Base-by-base conservation (phyloP, 2,888 invertebrate species). In the Cabera pusaria region DNA sequence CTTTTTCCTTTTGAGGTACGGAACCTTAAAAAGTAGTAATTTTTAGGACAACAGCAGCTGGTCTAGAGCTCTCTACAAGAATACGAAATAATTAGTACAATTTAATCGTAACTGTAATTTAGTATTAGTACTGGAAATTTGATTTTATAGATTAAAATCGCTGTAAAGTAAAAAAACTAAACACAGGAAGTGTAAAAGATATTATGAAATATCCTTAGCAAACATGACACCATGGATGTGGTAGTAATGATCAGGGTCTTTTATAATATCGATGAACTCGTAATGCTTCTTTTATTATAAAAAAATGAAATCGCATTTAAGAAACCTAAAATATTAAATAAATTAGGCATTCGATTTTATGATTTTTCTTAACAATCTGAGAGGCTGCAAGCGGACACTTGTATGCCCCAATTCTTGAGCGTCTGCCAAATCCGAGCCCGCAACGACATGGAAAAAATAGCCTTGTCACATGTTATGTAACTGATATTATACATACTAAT, bases 361-460 rank as follows among this genome's bases (percentile, higher is more conserved):
- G 14, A 35, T 10, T 18, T 32, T 33, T 29, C 25, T 26, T 14
- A 16, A 35, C 19, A 40, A 49, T 40, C 45, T 37, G 49, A 45
- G 44, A 17, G 49, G 53, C 38, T 60, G 61, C 62, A 58, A 57
- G 55, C 60, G 50, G 65, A 60, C 64, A 65, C 54, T 59, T 57
- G 46, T 59, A 57, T 59, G 53, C 62, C 59, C 60, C 63, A 60
- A 64, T 65, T 75, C 77, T 85, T 86, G 87, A 77, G 49, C 50
- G 47, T 32, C 60, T 75, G 87, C 86, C 87, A 87, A 72, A 59
- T 65, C 34, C 56, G 70, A 76, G 72, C 74, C 64, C 76, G 77
- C 76, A 69, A 72, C 74, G 75, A 72, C 73, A 68, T 72, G 75
- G 73, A 80, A 85, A 85, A 85, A 87, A 85, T 84, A 83, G 74